These are phyloP conservation scores for Rutilus rutilus DNA, from an alignment of 2,113 vertebrate genomes.

Conservation along the genomic window DNA sequence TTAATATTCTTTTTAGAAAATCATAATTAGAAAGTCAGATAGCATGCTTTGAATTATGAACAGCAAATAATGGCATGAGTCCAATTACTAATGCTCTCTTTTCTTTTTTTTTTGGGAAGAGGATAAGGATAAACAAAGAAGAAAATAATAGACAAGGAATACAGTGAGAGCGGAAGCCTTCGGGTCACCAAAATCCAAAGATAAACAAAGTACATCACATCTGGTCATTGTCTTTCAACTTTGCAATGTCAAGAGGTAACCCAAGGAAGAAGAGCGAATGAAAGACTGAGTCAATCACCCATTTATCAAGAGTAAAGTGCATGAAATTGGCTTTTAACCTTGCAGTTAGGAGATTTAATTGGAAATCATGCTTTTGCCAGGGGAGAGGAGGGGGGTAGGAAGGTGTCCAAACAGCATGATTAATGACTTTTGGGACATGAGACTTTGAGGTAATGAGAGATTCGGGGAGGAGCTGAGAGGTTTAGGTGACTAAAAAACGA, in stretches of 20 bases:
- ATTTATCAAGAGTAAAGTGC: conserved; percentile 80
- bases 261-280: conserved; percentile 17
- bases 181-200: neutral
- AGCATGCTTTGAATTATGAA: conserved; percentile 18
- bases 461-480: conserved; percentile 20
- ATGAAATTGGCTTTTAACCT: conserved; percentile 83
- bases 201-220: conserved; percentile 21
- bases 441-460: conserved; percentile 50
- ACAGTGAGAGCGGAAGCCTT: conserved; percentile 23
- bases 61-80: conserved; percentile 18
- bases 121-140: neutral
- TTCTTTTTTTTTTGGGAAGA: neutral
- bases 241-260: conserved; percentile 22
- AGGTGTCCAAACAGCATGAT: conserved; percentile 71
- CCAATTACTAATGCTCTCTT: conserved; percentile 5
- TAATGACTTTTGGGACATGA: conserved; percentile 72
- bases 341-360: conserved; percentile 80
- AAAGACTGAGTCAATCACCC: conserved; percentile 65
- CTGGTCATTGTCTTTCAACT: conserved; percentile 37
- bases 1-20: conserved; percentile 43
- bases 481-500: conserved; percentile 22
- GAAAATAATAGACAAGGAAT: conserved; percentile 56
- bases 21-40: conserved; percentile 29
- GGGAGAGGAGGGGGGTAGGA: conserved; percentile 43
- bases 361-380: conserved; percentile 76